Base-by-base conservation (phyloP, 1,140 invertebrate species). In the Amyelois transitella region DNA sequence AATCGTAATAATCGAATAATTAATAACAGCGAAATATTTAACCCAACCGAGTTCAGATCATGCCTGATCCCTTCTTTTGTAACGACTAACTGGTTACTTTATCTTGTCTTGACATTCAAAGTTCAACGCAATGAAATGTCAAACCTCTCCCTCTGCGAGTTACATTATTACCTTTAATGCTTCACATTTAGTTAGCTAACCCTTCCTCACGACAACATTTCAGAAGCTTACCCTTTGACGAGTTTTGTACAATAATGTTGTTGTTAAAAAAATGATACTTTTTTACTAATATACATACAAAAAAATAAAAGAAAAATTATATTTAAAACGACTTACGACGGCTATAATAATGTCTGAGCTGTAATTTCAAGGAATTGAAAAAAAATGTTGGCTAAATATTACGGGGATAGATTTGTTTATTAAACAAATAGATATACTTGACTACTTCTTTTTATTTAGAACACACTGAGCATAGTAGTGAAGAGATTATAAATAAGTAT, bases 101-200 rank as follows among this genome's bases (percentile, higher is more conserved):
- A 54, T 47, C 44, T 18, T 21, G 24, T 49, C 53, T 48, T 43
- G 44, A 19, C 53, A 48, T 58, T 58, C 44, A 58, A 53, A 53
- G 56, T 58, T 58, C 51, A 58, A 49, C 28, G 20, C 20, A 52
- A 58, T 24, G 18, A 48, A 58, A 58, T 58, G 56, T 53, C 51
- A 58, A 53, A 43, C 52, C 57, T 53, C 57, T 54, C 47, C 57
- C 51, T 53, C n/a, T 2, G 12, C 8, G 32, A 38, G 17, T 38
- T 14, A 12, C 32, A 14, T 38, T 14, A 14, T 38, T 14, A 38
- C 25, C 25, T 32, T 10, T 32, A 32, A 32, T 32, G 25, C 10
- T 32, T 32, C 25, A 32, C 25, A 38, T 38, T 38, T 38, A 38
- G n/a, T 14, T 38, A 38, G n/a, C 32, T 38, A 38, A 38, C 32